Evolutionary conservation across 2,888 invertebrate species (phyloP), one percentile per base, ranked within the genome.

Genomic region (Sarcophaga caerulescens): DNA sequence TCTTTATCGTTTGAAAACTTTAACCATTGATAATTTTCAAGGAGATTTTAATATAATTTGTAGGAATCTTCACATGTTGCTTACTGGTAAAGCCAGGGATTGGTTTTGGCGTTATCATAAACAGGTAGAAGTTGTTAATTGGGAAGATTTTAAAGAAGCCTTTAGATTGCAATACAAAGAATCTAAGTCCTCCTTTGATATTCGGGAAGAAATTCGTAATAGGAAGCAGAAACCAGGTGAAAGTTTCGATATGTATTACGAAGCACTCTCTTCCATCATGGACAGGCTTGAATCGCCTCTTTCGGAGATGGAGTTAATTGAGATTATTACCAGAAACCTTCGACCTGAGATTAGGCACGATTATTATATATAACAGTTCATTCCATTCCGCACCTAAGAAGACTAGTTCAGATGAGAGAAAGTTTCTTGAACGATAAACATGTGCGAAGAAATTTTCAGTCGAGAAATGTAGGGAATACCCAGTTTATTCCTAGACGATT

Each of bases 21-120:
- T 81, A 1, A 79, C 85, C 0, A 52, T 21, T 3, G 70, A 81
- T 23, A 70, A 45, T 47, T 73, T 87, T 11, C 81, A 76, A 19
- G 75, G 79, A 11, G 74, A 86, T 74, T 86, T 84, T 47, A 19
- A 11, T 12, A 23, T 52, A 2, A 69, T 85, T 4, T 85, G 85
- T 35, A 78, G 59, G 23, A 82, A 85, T 65, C 47, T 85, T 8
- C 75, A 66, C 4, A 68, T 76, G 21, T 60, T 85, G 4, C 71
- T 75, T 23, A 79, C 73, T 14, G 82, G 82, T 60, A 79, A 84
- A 70, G 75, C 84, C 21, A 62, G 78, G 4, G 69, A 78, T 6
- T 74, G 63, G 74, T 74, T 47, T 47, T 74, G 74, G 74, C 62
- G 74, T 2, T 74, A 65, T 65, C 75, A 75, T 19, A 65, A 75